These are phyloP conservation scores for Psylliodes chrysocephalus DNA, from an alignment of 2,888 invertebrate genomes.

Conservation along the genomic window DNA sequence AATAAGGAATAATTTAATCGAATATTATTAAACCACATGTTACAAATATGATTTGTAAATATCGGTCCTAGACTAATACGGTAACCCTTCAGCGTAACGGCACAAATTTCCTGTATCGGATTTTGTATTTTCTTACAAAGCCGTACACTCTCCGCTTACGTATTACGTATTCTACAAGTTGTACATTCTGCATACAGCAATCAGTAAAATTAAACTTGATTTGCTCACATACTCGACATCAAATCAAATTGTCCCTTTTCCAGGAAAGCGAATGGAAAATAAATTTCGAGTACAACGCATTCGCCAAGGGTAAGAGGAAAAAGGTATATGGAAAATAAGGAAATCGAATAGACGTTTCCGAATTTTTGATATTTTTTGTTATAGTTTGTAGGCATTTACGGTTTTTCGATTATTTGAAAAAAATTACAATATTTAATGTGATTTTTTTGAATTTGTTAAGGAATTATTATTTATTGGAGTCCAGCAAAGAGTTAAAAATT, in stretches of 20 bases:
- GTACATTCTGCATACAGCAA: constrained; percentile 51
- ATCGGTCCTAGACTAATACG: constrained; percentile 7
- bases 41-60: neutral
- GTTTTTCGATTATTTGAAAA: too few relatives aligned
- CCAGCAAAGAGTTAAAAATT: too few relatives aligned
- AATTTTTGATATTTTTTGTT: neutral
- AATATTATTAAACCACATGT: neutral
- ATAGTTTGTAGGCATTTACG: neutral
- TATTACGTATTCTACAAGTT: constrained; percentile 51
- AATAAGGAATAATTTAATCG: too few relatives aligned
- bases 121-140: constrained; percentile 45
- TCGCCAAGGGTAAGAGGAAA: constrained; percentile 3
- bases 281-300: constrained; percentile 33
- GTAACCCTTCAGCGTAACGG: constrained; percentile 8
- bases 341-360: too few relatives aligned
- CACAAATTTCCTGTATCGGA: constrained; percentile 32
- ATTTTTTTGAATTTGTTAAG: too few relatives aligned
- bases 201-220: constrained; percentile 52
- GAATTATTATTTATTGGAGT: too few relatives aligned
- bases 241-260: constrained; percentile 51
- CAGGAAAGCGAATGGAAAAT: constrained; percentile 45
- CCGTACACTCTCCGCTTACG: constrained; percentile 44
- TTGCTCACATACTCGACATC: constrained; percentile 47
- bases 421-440: too few relatives aligned
- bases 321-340: neutral